phyloP scores from a whole-genome alignment of 30 jellyfish, hydroid and myxozoan species.

The Cassiopea andromeda region DNA sequence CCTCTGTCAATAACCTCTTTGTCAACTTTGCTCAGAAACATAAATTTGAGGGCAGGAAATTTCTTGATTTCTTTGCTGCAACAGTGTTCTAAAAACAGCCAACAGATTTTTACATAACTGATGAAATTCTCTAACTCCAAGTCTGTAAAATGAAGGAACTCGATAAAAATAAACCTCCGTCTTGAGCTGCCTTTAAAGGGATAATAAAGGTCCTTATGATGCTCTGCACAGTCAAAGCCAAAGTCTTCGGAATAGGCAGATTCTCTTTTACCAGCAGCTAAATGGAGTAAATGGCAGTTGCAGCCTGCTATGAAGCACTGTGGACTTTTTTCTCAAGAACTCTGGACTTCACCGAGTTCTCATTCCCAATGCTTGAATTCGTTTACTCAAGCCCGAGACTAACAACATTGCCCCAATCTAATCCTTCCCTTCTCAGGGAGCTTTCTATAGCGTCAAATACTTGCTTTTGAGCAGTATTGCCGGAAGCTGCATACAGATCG shows the following conservation, averaged over 20 bases:
- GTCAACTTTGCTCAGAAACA: no score
- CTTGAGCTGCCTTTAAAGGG: neutral
- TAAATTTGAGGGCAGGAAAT: no score
- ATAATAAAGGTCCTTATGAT: neutral
- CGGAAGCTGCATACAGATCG: neutral
- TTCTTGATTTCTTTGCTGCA: no score
- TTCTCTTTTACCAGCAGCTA: neutral
- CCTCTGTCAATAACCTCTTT: no score
- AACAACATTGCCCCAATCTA: neutral
- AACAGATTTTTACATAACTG: no score
- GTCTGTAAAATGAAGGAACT: no score
- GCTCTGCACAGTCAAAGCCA: neutral
- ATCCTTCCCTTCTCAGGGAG: neutral
- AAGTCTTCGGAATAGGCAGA: neutral
- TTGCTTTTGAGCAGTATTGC: neutral
- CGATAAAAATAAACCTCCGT: no score
- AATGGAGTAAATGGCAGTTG: neutral
- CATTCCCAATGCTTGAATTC: neutral
- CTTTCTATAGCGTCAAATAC: neutral
- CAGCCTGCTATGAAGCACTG: neutral
- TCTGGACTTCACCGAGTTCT: neutral
- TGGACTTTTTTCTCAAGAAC: neutral
- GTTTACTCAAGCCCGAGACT: neutral
- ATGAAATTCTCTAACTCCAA: no score
- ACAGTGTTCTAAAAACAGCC: no score